Evolutionary conservation across 92 coral and sea anemone genomes (phyloP), one percentile per base, ranked within the genome.

Genomic region (Palythoa heliodiscus): DNA sequence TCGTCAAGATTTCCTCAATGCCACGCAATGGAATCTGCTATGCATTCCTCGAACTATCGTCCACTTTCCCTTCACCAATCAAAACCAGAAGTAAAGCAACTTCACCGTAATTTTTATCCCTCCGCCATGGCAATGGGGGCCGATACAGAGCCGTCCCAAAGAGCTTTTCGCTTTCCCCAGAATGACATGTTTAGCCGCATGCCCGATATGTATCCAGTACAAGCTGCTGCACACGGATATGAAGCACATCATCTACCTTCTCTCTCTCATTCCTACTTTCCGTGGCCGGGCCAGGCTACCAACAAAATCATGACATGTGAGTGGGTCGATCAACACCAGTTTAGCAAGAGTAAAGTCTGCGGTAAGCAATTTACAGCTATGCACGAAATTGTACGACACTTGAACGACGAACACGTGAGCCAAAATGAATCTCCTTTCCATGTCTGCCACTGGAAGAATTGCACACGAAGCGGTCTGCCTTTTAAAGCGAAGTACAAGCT

Each of bases 401-500:
- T 97, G 52, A 97, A 97, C 86, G 99, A 97, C 58, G 99, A 97
- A 78, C 99, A 97, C 77, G 98, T 97, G 9, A 97, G 99, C 80
- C 99, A 97, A 78, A 97, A 97, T 71, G 99, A 97, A 54, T 97
- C 99, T 0, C 98, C 99, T 9, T 77, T 97, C 11, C 99, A 97
- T 83, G 98, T 97, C 7, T 97, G 99, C 77, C 95, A 92, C 80
- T 97, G 99, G 99, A 88, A 96, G 83, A 94, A 97, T 82, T 97
- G 99, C 75, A 92, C 98, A 11, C 84, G 99, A 35, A 97, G 89
- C 71, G 99, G 99, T 35, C 90, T 95, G 15, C 99, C 99, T 14
- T 97, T 97, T 69, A 97, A 97, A 82, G 99, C 99, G 25, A 97
- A 97, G 89, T 97, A 97, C 90, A 97, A 97, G 86, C 95, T 97